Evolutionary conservation across 2,797 vertebrate genomes (phyloP).

Genomic region (Malacoctenus gilli): DNA sequence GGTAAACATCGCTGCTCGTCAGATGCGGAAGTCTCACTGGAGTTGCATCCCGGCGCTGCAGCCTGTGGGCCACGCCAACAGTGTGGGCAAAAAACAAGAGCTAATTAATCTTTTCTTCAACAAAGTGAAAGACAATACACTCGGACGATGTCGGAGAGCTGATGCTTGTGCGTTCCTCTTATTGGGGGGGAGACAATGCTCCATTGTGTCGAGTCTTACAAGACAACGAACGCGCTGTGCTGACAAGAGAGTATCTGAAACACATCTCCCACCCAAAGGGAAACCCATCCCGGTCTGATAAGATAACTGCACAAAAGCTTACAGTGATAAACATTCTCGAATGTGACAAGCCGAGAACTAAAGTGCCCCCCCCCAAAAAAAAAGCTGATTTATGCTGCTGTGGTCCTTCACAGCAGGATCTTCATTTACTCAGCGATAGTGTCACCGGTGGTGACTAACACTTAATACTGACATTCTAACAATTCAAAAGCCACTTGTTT

Average conservation of each 20-base stretch:
- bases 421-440: not conserved
- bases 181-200: slow-evolving; percentile 15
- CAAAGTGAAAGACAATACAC: too few species aligned
- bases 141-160: too few species aligned
- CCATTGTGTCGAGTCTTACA: slow-evolving; percentile 8
- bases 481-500: slow-evolving; percentile 15
- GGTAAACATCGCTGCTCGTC: slow-evolving; percentile 4
- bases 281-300: slow-evolving; percentile 4
- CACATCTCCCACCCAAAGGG: slow-evolving; percentile 22
- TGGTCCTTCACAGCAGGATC: not conserved
- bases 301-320: slow-evolving; percentile 7
- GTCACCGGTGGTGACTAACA: slow-evolving; percentile 34
- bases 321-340: not conserved
- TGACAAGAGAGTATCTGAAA: slow-evolving; percentile 4
- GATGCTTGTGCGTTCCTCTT: slow-evolving; percentile 14
- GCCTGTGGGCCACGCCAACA: slow-evolving; percentile 11
- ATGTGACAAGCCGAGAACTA: slow-evolving; percentile 21
- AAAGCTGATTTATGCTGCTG: not conserved
- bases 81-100: not conserved
- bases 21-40: slow-evolving; percentile 32
- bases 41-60: not conserved
- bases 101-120: slow-evolving; percentile 25
- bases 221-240: slow-evolving; percentile 37
- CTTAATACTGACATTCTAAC: slow-evolving; percentile 42
- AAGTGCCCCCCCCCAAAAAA: too few species aligned